Evolutionary conservation across 2,888 invertebrate species (phyloP).

Genomic region (Athrips mouffetella): DNA sequence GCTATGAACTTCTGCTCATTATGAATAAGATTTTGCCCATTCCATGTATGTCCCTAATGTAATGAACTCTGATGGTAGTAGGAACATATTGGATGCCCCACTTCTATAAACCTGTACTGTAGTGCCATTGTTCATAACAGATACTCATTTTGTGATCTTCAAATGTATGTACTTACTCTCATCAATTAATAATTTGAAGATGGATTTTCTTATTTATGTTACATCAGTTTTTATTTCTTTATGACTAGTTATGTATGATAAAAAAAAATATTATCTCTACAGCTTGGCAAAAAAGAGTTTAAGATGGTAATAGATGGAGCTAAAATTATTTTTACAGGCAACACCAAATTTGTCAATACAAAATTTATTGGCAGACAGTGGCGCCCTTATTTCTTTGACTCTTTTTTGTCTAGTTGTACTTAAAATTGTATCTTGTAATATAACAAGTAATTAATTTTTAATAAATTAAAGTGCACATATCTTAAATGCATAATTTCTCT

Average conservation of each 20-base stretch:
- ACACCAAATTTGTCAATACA: too few species aligned
- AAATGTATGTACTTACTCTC: slow-evolving; percentile 18
- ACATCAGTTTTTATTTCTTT: slow-evolving; percentile 8
- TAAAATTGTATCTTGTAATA: slow-evolving; percentile 46
- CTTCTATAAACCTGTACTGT: not conserved
- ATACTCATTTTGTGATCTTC: slow-evolving; percentile 20
- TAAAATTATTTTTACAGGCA: too few species aligned
- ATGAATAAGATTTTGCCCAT: slow-evolving; percentile 2
- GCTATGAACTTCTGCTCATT: slow-evolving; percentile 8
- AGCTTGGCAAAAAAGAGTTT: too few species aligned
- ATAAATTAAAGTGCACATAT: slow-evolving; percentile 66
- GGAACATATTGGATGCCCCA: not conserved
- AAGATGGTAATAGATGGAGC: not conserved
- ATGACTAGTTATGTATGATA: slow-evolving; percentile 15
- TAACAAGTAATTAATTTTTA: slow-evolving; percentile 50
- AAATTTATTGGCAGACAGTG: too few species aligned
- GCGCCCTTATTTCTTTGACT: too few species aligned
- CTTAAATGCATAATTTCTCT: slow-evolving; percentile 28
- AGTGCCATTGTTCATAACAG: slow-evolving; percentile 17
- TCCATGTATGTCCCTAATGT: slow-evolving; percentile 3
- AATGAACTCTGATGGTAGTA: not conserved
- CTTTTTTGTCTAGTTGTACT: too few species aligned
- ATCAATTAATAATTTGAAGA: slow-evolving; percentile 2
- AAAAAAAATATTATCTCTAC: slow-evolving; percentile 13
- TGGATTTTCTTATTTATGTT: slow-evolving; percentile 8